Conservation (phyloP, 2,888 invertebrate genomes). For the Drosophila mulleri region DNA sequence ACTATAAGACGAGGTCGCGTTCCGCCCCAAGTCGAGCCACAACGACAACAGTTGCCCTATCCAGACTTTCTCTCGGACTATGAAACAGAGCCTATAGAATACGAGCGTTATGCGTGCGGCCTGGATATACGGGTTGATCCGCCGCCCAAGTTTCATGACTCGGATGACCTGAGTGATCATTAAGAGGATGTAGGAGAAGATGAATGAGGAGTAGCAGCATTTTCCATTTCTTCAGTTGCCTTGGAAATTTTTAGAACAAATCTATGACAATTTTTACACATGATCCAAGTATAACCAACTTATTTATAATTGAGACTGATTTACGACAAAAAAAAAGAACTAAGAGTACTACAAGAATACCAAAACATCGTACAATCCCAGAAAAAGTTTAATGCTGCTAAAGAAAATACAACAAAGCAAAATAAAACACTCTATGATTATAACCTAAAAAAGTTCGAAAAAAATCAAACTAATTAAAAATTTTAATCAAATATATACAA, state of each 20-base stretch:
- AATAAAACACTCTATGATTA: slow-evolving; percentile 15
- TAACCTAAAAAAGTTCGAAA: slow-evolving; percentile 31
- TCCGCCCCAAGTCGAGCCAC: slow-evolving; percentile 12
- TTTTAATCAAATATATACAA: slow-evolving; percentile 73
- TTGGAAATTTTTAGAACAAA: slow-evolving; percentile 72
- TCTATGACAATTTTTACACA: slow-evolving; percentile 73
- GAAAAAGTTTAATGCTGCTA: slow-evolving; percentile 34
- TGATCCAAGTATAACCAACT: slow-evolving; percentile 74
- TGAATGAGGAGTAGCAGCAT: slow-evolving; percentile 55
- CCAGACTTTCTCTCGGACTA: slow-evolving; percentile 86
- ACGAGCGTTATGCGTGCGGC: slow-evolving; percentile 90
- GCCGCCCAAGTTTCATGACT: slow-evolving; percentile 92
- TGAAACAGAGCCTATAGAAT: slow-evolving; percentile 87
- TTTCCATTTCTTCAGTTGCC: slow-evolving; percentile 74
- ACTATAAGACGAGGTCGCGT: slow-evolving; percentile 71
- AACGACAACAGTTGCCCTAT: slow-evolving; percentile 85
- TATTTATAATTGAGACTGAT: slow-evolving; percentile 83
- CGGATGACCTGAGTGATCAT: slow-evolving; percentile 86
- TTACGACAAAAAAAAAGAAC: slow-evolving; percentile 69
- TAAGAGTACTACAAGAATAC: slow-evolving; percentile 30
- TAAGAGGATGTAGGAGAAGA: slow-evolving; percentile 34
- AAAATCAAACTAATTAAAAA: slow-evolving; percentile 61
- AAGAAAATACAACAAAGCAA: slow-evolving; percentile 8
- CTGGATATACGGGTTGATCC: slow-evolving; percentile 91
- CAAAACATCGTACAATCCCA: slow-evolving; percentile 34